phyloP scores from a whole-genome alignment of 1,140 invertebrate species.

The Temnothorax curvispinosus region DNA sequence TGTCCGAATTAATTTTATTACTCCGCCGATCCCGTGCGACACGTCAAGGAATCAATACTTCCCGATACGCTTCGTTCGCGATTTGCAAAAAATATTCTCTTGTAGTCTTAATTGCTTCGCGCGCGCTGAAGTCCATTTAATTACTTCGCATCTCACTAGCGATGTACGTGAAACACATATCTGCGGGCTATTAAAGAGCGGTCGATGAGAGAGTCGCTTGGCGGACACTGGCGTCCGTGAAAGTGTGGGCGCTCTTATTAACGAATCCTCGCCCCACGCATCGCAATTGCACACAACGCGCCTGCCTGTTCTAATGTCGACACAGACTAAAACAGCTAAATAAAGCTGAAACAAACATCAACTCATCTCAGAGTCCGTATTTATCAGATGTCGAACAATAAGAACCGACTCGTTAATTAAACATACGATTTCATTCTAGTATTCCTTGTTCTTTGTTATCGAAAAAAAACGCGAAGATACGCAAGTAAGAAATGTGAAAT shows the following conservation, averaged over 20 bases:
- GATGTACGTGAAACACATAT: slow-evolving; percentile 35
- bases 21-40: background rate
- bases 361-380: slow-evolving; percentile 8
- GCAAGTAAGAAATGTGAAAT: background rate
- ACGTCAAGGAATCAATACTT: slow-evolving; percentile 47
- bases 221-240: slow-evolving; percentile 20
- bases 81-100: slow-evolving; percentile 30
- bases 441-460: background rate
- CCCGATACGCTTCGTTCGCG: background rate
- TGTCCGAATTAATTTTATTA: slow-evolving; percentile 39
- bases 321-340: background rate
- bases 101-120: slow-evolving; percentile 22
- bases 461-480: background rate
- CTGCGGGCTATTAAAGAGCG: slow-evolving; percentile 17
- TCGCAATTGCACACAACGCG: slow-evolving; percentile 23
- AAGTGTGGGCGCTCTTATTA: slow-evolving; percentile 41
- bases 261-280: background rate
- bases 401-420: background rate
- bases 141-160: slow-evolving; percentile 25
- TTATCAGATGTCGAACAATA: background rate
- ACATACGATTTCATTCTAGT: background rate
- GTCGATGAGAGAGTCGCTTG: slow-evolving; percentile 37
- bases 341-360: slow-evolving; percentile 20
- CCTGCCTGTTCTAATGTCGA: background rate
- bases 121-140: slow-evolving; percentile 42